Conservation (phyloP, 2,888 invertebrate species). For the Plagiodera versicolora region DNA sequence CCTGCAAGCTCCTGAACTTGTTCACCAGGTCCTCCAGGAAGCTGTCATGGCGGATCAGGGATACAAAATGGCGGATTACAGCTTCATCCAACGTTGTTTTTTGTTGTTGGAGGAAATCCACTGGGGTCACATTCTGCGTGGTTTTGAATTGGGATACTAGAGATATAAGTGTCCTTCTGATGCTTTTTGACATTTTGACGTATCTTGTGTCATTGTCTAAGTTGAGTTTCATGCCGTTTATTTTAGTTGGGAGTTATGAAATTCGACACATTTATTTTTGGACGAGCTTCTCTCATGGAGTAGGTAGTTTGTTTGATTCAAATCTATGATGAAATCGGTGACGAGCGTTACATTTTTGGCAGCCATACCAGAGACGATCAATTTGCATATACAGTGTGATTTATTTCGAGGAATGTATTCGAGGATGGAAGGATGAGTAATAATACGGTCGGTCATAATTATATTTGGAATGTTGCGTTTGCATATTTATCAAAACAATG, state of each 20-base stretch:
- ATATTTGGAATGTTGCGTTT: too few relatives aligned
- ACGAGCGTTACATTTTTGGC: constrained; percentile 16
- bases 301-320: not conserved
- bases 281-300: not conserved
- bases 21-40: constrained; percentile 38
- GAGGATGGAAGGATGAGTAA: not conserved
- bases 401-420: too few relatives aligned
- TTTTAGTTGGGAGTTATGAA: not conserved
- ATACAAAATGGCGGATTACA: constrained; percentile 32
- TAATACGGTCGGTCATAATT: too few relatives aligned
- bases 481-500: not conserved
- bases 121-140: constrained; percentile 29
- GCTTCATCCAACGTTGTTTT: constrained; percentile 21
- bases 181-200: constrained; percentile 27
- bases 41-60: constrained; percentile 39
- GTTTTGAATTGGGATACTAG: constrained; percentile 34
- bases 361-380: not conserved
- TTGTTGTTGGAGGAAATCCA: constrained; percentile 38
- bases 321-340: constrained; percentile 13
- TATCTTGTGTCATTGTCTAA: not conserved
- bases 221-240: not conserved
- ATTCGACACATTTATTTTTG: not conserved
- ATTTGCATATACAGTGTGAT: not conserved
- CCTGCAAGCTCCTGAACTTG: constrained; percentile 31
- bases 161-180: constrained; percentile 33